Base-by-base conservation (phyloP, 2,113 vertebrate species). In the Xiphias gladius region DNA sequence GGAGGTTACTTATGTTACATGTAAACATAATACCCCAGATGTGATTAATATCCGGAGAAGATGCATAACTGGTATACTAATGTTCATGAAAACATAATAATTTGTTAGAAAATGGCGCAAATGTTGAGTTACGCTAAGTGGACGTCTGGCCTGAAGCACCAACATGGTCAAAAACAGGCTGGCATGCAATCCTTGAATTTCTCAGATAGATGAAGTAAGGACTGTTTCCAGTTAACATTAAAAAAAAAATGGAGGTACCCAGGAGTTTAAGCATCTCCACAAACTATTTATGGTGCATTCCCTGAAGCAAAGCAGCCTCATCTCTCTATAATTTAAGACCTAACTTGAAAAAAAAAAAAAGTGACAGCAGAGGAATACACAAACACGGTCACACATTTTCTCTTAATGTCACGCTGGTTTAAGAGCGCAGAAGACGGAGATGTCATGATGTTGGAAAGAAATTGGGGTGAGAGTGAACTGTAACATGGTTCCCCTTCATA, bases 271-370 rank as follows among this genome's bases (percentile, higher is more conserved):
- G 67, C 86, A 43, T 78, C 81, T 75, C 75, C 24, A 43, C 54
- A 84, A 73, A 86, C 76, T 84, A 82, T 90, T 87, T 84, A 68
- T 75, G 78, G 67, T 41, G 28, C 67, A n/a, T 73, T 80, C 80
- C 86, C 80, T 58, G 46, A 81, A 78, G 77, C 79, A 78, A 72
- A 71, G 57, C 76, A 84, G 85, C 59, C 72, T 77, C 55, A 13
- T 73, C 54, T 62, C 61, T 91, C 55, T 73, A 91, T 89, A 89
- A 91, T 91, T 90, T 68, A 89, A 85, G 72, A 73, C 41, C 73
- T 22, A 35, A 86, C 80, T 80, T 72, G 20, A 73, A 57, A 32
- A 30, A 58, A 59, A 66, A 41, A 28, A 63, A 77, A 80, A 80
- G 80, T 67, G 52, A 63, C 67, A n/a, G 55, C 59, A 73, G 39